phyloP scores from a whole-genome alignment of 2,113 vertebrate species.

The Actenoides hombroni region DNA sequence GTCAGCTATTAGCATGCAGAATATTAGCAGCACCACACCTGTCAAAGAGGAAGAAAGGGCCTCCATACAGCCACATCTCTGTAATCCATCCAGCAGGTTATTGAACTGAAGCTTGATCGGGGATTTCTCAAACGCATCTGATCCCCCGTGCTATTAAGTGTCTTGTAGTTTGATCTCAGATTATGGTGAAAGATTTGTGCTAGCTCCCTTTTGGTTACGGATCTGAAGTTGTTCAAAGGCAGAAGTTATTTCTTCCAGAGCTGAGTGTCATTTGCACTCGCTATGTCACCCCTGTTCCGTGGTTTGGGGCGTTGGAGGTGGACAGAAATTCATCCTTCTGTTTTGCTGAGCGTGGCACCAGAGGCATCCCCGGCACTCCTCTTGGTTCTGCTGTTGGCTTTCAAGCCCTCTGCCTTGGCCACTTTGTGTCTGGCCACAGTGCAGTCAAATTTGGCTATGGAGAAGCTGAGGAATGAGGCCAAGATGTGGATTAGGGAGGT shows the following conservation, averaged over 20 bases:
- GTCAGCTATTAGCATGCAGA: conserved; percentile 14
- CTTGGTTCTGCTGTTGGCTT: not conserved
- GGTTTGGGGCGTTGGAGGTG: not conserved
- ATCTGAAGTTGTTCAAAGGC: conserved; percentile 17
- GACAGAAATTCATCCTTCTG: not conserved
- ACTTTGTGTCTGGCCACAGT: not conserved
- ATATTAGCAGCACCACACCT: conserved; percentile 14
- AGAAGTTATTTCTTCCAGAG: not conserved
- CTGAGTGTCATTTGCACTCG: not conserved
- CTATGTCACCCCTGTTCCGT: not conserved
- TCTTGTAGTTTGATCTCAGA: conserved; percentile 50
- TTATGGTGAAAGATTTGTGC: conserved; percentile 25
- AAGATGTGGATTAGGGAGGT: not conserved
- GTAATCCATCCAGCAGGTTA: conserved; percentile 42
- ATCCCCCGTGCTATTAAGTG: not conserved
- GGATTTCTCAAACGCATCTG: not conserved
- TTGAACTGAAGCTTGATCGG: conserved; percentile 13
- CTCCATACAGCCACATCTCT: not conserved
- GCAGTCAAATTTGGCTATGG: not conserved
- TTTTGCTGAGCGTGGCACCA: not conserved
- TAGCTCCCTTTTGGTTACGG: not conserved
- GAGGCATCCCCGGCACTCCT: not conserved
- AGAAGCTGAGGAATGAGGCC: not conserved
- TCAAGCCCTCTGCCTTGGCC: not conserved
- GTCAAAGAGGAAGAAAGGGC: conserved; percentile 13